Percentiles rank a stretch among this genome's conserved stretches.
These are phyloP conservation scores for Notechis scutatus DNA, from an alignment of 2,113 vertebrate species.

Conservation along the genomic window DNA sequence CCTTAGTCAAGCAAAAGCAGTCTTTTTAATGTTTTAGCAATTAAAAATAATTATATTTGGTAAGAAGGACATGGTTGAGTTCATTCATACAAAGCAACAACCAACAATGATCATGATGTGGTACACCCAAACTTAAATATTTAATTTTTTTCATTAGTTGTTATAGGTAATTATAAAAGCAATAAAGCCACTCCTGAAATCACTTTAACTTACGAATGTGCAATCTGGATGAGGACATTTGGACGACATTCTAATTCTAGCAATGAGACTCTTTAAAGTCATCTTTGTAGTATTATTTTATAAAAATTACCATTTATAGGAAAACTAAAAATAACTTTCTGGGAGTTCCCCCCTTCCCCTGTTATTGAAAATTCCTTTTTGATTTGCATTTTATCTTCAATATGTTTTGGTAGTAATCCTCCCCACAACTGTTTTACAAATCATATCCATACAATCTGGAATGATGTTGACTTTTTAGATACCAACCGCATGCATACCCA, in stretches of 20 bases:
- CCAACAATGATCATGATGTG: not conserved
- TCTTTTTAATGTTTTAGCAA: not conserved
- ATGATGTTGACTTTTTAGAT: conserved; percentile 26
- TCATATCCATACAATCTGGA: conserved; percentile 42
- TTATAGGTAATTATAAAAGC: not conserved
- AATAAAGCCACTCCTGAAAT: not conserved
- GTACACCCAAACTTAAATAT: not conserved
- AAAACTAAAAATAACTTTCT: not conserved
- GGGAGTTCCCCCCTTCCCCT: not conserved
- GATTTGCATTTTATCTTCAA: not conserved
- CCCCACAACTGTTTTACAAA: conserved; percentile 39
- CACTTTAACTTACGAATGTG: not conserved
- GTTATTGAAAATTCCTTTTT: not conserved
- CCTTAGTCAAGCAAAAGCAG: not conserved
- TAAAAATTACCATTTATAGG: not conserved
- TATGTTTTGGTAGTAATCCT: conserved; percentile 25
- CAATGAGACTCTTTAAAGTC: not conserved
- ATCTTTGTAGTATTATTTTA: conserved; percentile 3
- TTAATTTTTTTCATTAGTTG: not conserved
- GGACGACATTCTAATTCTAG: not conserved
- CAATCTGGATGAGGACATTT: not conserved
- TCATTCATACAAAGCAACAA: not conserved
- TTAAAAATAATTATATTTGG: not conserved
- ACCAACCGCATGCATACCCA: conserved; percentile 28
- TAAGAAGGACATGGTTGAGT: not conserved